Evolutionary conservation across 2,888 invertebrate species (phyloP).

Genomic region (Salpingus planirostris): DNA sequence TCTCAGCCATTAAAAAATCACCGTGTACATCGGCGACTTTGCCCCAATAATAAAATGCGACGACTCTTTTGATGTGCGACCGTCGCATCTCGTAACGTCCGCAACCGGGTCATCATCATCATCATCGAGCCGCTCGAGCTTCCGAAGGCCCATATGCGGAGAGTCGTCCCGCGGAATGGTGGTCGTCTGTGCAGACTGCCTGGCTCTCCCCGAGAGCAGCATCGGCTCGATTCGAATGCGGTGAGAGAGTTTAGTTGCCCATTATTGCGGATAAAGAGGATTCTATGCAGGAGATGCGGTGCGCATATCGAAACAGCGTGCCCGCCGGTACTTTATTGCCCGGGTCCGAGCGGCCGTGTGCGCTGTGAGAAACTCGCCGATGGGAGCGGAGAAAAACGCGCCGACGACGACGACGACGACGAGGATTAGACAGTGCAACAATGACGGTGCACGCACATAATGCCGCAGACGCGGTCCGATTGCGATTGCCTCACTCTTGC

Average conservation of each 20-base stretch:
- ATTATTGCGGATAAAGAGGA: constrained; percentile 38
- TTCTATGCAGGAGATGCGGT: constrained; percentile 38
- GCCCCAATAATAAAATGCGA: no score
- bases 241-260: constrained; percentile 39
- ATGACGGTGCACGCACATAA: background rate
- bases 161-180: constrained; percentile 19
- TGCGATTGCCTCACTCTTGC: background rate
- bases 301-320: constrained; percentile 36
- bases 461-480: background rate
- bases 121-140: no score
- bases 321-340: constrained; percentile 39
- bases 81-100: no score
- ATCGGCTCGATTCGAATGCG: no score
- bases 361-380: constrained; percentile 36
- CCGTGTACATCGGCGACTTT: no score
- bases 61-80: no score
- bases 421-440: background rate
- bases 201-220: constrained; percentile 34
- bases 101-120: no score
- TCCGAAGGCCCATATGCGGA: constrained; percentile 36
- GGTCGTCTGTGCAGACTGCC: constrained; percentile 33
- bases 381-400: background rate
- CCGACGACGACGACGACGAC: no score
- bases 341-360: no score
- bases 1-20: no score